A percentile compares a stretch with the other conserved stretches of the same genome.
These are phyloP conservation scores for Euthynnus affinis DNA, from an alignment of 2,797 vertebrate genomes.

Conservation along the genomic window DNA sequence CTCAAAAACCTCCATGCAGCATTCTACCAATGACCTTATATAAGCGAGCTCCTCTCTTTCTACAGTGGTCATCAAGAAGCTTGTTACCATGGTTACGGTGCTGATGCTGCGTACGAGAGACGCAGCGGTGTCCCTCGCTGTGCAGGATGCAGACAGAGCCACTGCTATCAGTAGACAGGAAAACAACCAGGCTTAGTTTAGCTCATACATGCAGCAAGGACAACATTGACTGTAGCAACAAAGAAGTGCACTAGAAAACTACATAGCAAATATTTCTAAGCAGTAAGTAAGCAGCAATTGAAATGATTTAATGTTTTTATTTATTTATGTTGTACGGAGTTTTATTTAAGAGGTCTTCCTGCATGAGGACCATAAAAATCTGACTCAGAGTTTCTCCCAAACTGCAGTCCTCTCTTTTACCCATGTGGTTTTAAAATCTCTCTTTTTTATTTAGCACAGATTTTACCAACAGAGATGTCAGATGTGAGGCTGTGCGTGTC, in stretches of 20 bases:
- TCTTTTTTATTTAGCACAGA: slow-evolving; percentile 18
- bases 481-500: slow-evolving; percentile 32
- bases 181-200: slow-evolving; percentile 16
- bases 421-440: slow-evolving; percentile 18
- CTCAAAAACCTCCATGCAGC: not conserved
- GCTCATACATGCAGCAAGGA: not conserved
- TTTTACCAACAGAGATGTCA: slow-evolving; percentile 42
- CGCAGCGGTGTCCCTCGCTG: slow-evolving; percentile 29
- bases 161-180: slow-evolving; percentile 38
- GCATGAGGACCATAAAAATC: slow-evolving; percentile 23
- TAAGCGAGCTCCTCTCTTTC: slow-evolving; percentile 23
- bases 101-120: slow-evolving; percentile 55
- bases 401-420: slow-evolving; percentile 7
- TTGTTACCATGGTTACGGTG: slow-evolving; percentile 75
- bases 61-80: slow-evolving; percentile 41
- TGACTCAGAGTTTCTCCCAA: slow-evolving; percentile 43
- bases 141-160: slow-evolving; percentile 15
- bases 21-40: slow-evolving; percentile 4
- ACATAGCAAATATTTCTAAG: not conserved
- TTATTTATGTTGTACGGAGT: not conserved
- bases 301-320: not conserved
- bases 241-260: not conserved
- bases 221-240: slow-evolving; percentile 13
- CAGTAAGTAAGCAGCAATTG: not conserved
- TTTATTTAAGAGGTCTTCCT: slow-evolving; percentile 12